Evolutionary conservation across 2,113 vertebrate genomes (phyloP).

Genomic region (Triplophysa rosa): DNA sequence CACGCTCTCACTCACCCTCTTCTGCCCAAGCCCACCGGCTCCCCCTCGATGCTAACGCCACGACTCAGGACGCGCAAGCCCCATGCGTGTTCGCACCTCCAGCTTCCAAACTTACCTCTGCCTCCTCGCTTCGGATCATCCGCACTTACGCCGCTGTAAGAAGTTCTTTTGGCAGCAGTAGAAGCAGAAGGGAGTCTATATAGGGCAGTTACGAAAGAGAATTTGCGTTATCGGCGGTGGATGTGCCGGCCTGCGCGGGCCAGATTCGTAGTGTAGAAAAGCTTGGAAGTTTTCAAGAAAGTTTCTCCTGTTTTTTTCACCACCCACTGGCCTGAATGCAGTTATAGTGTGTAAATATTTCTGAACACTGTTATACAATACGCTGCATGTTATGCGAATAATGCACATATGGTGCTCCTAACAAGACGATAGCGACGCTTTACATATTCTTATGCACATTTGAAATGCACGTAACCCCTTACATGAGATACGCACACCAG

Average conservation of each 20-base stretch:
- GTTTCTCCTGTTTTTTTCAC: slow-evolving; percentile 32
- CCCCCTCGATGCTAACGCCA: slow-evolving; percentile 48
- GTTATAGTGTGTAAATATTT: slow-evolving; percentile 21
- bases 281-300: slow-evolving; percentile 21
- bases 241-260: slow-evolving; percentile 7
- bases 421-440: slow-evolving; percentile 52
- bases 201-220: slow-evolving; percentile 25
- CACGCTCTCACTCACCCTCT: slow-evolving; percentile 73
- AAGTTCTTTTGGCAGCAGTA: slow-evolving; percentile 28
- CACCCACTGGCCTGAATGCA: slow-evolving; percentile 26
- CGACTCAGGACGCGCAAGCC: slow-evolving; percentile 58
- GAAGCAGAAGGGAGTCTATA: slow-evolving; percentile 14
- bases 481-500: slow-evolving; percentile 59
- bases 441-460: slow-evolving; percentile 65
- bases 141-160: background rate
- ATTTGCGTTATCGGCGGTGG: slow-evolving; percentile 15
- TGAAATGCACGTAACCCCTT: slow-evolving; percentile 65
- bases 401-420: slow-evolving; percentile 70
- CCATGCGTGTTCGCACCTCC: slow-evolving; percentile 34
- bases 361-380: background rate
- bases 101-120: slow-evolving; percentile 55
- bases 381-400: slow-evolving; percentile 33
- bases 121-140: slow-evolving; percentile 24
- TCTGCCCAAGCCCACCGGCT: slow-evolving; percentile 62
- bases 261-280: slow-evolving; percentile 24